Conservation (phyloP, 2,113 vertebrate species). For the Bubo scandiacus region DNA sequence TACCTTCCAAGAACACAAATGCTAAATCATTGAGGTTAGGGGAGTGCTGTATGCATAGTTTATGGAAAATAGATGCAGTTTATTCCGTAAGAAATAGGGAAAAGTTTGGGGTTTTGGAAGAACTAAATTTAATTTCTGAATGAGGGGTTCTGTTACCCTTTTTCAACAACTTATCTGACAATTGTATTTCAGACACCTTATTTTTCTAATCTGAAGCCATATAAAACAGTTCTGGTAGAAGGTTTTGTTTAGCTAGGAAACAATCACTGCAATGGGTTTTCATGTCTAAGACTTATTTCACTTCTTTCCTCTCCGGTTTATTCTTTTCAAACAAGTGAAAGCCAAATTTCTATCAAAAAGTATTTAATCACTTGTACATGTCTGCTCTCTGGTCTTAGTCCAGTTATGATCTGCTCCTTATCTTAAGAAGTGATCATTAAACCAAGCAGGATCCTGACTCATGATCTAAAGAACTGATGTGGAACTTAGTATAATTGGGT, state of each 20-base stretch:
- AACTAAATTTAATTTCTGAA: background rate
- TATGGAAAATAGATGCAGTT: background rate
- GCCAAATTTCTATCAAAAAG: background rate
- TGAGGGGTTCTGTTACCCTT: background rate
- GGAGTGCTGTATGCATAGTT: background rate
- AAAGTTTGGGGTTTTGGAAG: background rate
- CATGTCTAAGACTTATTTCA: background rate
- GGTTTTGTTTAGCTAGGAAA: background rate
- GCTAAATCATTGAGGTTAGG: fast-evolving
- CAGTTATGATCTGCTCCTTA: background rate
- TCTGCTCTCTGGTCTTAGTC: background rate
- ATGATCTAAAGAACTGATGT: background rate
- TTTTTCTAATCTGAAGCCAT: background rate
- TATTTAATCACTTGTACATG: background rate
- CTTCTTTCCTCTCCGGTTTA: background rate
- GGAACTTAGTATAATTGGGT: background rate
- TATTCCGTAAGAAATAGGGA: background rate
- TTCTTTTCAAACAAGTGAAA: background rate
- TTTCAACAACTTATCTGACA: background rate
- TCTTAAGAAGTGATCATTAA: background rate
- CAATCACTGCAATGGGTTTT: background rate
- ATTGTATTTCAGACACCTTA: background rate
- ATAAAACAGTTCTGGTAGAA: background rate
- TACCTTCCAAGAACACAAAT: background rate
- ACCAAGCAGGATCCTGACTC: background rate